Percentiles rank a stretch among this genome's conserved stretches.
Conservation (phyloP, 2,113 vertebrate species). For the Prolemur simus region DNA sequence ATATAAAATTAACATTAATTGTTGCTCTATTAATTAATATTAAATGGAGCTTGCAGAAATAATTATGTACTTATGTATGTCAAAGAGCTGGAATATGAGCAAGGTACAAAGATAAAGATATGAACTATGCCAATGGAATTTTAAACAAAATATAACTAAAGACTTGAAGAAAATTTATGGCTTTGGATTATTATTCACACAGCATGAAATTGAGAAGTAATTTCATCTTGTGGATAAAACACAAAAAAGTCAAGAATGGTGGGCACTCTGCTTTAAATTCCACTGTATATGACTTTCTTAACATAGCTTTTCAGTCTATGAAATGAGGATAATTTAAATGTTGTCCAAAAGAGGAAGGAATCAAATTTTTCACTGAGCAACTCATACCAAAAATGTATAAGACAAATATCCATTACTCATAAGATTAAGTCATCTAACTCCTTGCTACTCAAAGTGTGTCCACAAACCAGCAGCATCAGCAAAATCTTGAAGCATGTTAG, state of each 20-base stretch:
- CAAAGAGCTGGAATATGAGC: not conserved
- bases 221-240: conserved; percentile 66
- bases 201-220: conserved; percentile 71
- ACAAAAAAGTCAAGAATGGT: conserved; percentile 45
- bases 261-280: conserved; percentile 13
- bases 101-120: conserved; percentile 36
- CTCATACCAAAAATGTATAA: not conserved
- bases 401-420: conserved; percentile 29
- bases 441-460: not conserved
- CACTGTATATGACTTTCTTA: conserved; percentile 27
- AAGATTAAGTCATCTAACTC: not conserved
- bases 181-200: conserved; percentile 64
- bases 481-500: not conserved
- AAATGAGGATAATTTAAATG: conserved; percentile 45
- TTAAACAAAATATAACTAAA: conserved; percentile 52
- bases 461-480: not conserved
- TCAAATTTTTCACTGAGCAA: conserved; percentile 24
- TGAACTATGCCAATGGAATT: conserved; percentile 11
- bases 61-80: not conserved
- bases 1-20: not conserved
- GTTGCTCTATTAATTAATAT: not conserved
- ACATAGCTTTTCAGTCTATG: conserved; percentile 20
- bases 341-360: conserved; percentile 15
- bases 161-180: conserved; percentile 65
- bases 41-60: not conserved